phyloP scores from a whole-genome alignment of 2,113 vertebrate species.

The Alethe diademata region DNA sequence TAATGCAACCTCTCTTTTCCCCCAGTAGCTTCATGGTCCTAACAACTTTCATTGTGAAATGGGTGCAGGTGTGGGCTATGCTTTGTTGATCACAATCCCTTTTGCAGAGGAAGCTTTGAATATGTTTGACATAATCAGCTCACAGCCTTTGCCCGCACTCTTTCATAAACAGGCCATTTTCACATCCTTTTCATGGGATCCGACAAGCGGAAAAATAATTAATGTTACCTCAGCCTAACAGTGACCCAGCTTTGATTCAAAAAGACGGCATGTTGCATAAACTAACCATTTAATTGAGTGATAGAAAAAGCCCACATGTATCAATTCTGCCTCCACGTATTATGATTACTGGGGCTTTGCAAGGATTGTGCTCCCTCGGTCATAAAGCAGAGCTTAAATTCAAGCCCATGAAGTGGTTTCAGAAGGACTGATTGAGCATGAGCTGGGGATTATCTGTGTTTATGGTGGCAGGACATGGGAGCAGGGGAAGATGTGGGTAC shows the following conservation, averaged over 20 bases:
- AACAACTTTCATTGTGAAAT: conserved; percentile 76
- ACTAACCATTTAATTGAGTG: conserved; percentile 90
- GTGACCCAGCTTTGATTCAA: conserved; percentile 90
- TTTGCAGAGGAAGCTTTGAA: conserved; percentile 87
- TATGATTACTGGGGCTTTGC: conserved; percentile 65
- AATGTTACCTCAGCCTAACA: conserved; percentile 95
- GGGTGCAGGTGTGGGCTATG: conserved; percentile 89
- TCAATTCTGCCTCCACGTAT: conserved; percentile 68
- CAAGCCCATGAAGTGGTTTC: conserved; percentile 17
- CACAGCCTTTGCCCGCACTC: conserved; percentile 84
- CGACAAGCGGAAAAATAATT: conserved; percentile 99
- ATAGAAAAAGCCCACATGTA: conserved; percentile 76
- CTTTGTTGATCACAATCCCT: conserved; percentile 93
- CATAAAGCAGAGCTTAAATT: conserved; percentile 59
- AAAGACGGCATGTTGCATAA: conserved; percentile 86
- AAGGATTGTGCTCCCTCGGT: conserved; percentile 47
- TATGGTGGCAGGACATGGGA: neutral
- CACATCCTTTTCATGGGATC: conserved; percentile 91
- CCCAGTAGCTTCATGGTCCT: conserved; percentile 70
- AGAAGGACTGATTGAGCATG: conserved; percentile 20
- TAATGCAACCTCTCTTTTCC: conserved; percentile 68
- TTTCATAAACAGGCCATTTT: conserved; percentile 83
- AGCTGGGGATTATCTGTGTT: conserved; percentile 42
- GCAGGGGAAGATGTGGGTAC: neutral
- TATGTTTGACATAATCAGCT: conserved; percentile 97